These are phyloP conservation scores for Uloborus plumipes DNA, from an alignment of 2,888 invertebrate species.

Conservation along the genomic window DNA sequence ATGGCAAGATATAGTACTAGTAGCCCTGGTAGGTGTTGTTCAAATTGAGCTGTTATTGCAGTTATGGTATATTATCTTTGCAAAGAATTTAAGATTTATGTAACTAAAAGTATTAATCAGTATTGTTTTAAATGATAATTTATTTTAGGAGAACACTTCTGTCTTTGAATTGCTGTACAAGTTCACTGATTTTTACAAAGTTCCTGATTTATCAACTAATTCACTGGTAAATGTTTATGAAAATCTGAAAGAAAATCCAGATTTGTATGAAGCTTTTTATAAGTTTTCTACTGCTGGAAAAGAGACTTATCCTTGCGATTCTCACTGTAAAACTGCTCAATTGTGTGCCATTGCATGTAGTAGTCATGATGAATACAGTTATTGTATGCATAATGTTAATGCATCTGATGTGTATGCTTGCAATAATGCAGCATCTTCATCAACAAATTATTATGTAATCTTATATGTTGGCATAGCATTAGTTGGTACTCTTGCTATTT, in stretches of 20 bases:
- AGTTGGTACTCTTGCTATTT: no score
- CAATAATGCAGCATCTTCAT: no score
- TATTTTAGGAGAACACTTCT: background rate
- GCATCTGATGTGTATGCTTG: no score
- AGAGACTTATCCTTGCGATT: constrained; percentile 22
- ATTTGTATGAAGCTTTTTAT: constrained; percentile 32
- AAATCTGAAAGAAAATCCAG: constrained; percentile 11
- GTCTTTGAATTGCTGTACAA: constrained; percentile 42
- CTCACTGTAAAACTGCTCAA: constrained; percentile 26
- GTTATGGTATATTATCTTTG: no score
- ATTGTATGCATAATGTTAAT: constrained; percentile 12
- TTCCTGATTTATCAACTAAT: constrained; percentile 42
- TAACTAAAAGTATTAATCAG: no score
- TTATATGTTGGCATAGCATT: no score
- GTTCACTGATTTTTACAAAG: constrained; percentile 36
- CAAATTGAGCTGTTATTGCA: no score
- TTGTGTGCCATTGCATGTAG: constrained; percentile 35
- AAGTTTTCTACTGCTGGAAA: constrained; percentile 37
- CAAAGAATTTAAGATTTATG: no score
- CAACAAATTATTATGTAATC: no score
- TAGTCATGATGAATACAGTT: constrained; percentile 26
- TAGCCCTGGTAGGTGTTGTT: no score
- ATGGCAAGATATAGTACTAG: no score
- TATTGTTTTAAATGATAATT: background rate
- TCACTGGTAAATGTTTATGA: constrained; percentile 40